phyloP scores from a whole-genome alignment of 1,140 invertebrate genomes.

The Drosophila repletoides region DNA sequence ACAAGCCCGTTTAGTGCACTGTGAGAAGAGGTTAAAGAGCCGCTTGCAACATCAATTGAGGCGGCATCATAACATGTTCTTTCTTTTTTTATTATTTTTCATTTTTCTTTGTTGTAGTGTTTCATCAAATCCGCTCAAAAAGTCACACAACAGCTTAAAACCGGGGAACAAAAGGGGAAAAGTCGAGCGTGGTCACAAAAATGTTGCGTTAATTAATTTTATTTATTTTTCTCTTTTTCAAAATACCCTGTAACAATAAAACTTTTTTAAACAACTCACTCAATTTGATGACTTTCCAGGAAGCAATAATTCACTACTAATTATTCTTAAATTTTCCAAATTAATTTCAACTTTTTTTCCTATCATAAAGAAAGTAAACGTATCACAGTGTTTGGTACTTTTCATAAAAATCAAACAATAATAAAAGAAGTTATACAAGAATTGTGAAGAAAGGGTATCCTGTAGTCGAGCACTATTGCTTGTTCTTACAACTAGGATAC shows the following conservation, averaged over 20 bases:
- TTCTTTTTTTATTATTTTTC: background rate
- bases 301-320: no score
- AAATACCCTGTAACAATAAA: conserved; percentile 1
- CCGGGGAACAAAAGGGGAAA: background rate
- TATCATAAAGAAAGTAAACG: no score
- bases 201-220: conserved; percentile 56
- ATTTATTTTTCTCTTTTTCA: conserved; percentile 14
- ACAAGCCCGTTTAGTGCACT: conserved; percentile 32
- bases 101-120: background rate
- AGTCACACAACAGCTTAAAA: background rate
- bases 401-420: no score
- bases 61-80: conserved; percentile 12
- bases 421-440: no score
- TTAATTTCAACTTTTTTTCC: no score
- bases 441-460: background rate
- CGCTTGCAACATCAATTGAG: conserved; percentile 41
- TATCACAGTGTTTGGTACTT: no score
- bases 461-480: background rate
- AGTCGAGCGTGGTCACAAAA: conserved; percentile 14
- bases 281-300: no score
- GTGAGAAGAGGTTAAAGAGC: conserved; percentile 21
- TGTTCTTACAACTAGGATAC: conserved; percentile 1
- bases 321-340: no score
- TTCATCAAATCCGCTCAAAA: conserved; percentile 20
- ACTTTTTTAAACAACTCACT: no score